A percentile compares a stretch with the other conserved stretches of the same genome.
Conservation (phyloP, 2,888 invertebrate species). For the Seladonia tumulorum region DNA sequence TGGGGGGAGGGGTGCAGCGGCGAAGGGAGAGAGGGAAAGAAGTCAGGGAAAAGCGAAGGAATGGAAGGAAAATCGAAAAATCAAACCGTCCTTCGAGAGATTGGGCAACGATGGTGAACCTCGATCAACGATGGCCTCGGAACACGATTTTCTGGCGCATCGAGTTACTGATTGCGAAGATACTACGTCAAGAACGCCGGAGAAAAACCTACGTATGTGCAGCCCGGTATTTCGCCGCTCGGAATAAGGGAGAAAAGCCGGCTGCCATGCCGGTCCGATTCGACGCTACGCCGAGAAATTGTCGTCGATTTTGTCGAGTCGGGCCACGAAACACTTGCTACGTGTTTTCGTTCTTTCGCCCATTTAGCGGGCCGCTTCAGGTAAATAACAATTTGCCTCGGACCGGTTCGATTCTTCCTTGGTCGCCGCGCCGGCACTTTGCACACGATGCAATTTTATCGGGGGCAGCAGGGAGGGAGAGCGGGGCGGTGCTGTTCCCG, state of each 20-base stretch:
- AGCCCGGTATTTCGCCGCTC: conserved; percentile 21
- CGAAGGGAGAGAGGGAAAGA: not conserved
- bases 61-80: conserved; percentile 65
- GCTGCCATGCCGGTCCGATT: conserved; percentile 2
- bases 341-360: conserved; percentile 18
- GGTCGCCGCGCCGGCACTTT: not conserved
- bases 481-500: not conserved
- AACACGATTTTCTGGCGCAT: conserved; percentile 71
- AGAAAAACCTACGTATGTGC: conserved; percentile 21
- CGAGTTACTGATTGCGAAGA: conserved; percentile 68
- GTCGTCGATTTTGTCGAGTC: conserved; percentile 45
- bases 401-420: not conserved
- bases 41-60: conserved; percentile 21
- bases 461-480: not conserved
- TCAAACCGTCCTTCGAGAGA: conserved; percentile 58
- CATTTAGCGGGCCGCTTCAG: conserved; percentile 14
- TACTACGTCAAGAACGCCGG: conserved; percentile 46
- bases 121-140: conserved; percentile 65
- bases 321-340: conserved; percentile 17
- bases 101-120: conserved; percentile 62
- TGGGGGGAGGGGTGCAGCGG: not conserved
- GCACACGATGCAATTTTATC: not conserved
- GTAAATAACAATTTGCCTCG: conserved; percentile 35
- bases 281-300: conserved; percentile 38
- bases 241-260: not conserved